phyloP scores from a whole-genome alignment of 2,797 vertebrate species.

The Lemur catta region DNA sequence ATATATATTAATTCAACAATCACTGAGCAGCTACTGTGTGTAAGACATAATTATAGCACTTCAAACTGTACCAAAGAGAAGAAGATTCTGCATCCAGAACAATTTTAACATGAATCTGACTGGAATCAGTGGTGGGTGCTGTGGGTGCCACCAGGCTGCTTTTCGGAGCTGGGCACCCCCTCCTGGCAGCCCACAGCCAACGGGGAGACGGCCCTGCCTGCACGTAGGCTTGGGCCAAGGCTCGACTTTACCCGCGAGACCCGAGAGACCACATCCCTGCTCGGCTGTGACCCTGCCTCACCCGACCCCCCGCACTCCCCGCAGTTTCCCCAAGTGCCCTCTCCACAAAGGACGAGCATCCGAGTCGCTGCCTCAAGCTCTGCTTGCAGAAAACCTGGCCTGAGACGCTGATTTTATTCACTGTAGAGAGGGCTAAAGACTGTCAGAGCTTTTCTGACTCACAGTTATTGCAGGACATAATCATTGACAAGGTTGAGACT shows the following conservation, averaged over 20 bases:
- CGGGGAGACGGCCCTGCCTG: no score
- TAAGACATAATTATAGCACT: not conserved
- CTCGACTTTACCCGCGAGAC: not conserved
- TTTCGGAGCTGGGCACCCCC: not conserved
- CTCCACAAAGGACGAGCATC: not conserved
- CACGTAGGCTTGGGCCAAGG: not conserved
- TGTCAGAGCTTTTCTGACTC: not conserved
- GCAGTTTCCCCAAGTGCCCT: not conserved
- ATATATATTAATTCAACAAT: not conserved
- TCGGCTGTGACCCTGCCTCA: not conserved
- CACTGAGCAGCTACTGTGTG: not conserved
- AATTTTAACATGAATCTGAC: not conserved
- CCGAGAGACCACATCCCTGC: not conserved
- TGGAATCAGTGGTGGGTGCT: not conserved
- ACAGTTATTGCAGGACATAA: not conserved
- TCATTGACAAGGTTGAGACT: not conserved
- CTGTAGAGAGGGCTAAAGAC: not conserved
- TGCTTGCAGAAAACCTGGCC: not conserved
- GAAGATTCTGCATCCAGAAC: not conserved
- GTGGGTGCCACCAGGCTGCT: not conserved
- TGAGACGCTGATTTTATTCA: not conserved
- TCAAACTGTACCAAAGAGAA: not conserved
- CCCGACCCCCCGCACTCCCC: not conserved
- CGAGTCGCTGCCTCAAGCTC: not conserved
- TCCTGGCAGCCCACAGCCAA: not conserved